Conservation (phyloP, 2,888 invertebrate genomes). For the Cepaea hortensis region DNA sequence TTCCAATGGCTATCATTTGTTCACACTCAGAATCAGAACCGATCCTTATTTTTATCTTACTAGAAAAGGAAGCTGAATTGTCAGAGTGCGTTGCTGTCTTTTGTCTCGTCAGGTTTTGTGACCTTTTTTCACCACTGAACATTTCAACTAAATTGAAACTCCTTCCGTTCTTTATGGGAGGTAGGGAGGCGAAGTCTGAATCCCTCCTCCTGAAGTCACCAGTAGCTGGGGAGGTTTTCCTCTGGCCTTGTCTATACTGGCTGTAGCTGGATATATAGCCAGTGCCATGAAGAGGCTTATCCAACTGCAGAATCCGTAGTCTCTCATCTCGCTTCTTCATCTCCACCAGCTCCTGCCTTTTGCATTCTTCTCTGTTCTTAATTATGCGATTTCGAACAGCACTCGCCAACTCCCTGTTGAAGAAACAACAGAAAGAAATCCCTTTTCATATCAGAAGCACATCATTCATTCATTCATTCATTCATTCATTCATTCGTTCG, state of each 20-base stretch:
- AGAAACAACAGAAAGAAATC: background rate
- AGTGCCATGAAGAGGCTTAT: slow-evolving; percentile 45
- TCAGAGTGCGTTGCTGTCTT: background rate
- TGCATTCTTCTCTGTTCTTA: slow-evolving; percentile 62
- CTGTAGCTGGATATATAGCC: slow-evolving; percentile 51
- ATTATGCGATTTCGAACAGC: slow-evolving; percentile 65
- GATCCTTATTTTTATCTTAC: background rate
- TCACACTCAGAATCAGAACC: background rate
- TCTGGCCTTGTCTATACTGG: slow-evolving; percentile 47
- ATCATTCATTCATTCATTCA: too few species aligned
- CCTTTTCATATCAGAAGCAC: too few species aligned
- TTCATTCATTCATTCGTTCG: too few species aligned
- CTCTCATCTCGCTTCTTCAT: slow-evolving; percentile 61
- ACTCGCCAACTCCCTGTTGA: slow-evolving; percentile 54
- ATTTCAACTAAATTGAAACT: background rate
- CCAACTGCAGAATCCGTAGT: slow-evolving; percentile 60
- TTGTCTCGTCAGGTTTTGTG: background rate
- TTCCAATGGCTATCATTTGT: background rate
- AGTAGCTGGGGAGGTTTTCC: background rate
- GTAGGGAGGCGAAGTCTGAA: slow-evolving; percentile 8
- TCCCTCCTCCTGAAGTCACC: slow-evolving; percentile 30
- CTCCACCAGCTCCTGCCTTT: slow-evolving; percentile 59
- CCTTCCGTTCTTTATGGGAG: background rate
- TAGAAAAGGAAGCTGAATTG: background rate
- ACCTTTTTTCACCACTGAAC: background rate